Base-by-base conservation (phyloP, 2,888 invertebrate species). In the Brenthis daphne region DNA sequence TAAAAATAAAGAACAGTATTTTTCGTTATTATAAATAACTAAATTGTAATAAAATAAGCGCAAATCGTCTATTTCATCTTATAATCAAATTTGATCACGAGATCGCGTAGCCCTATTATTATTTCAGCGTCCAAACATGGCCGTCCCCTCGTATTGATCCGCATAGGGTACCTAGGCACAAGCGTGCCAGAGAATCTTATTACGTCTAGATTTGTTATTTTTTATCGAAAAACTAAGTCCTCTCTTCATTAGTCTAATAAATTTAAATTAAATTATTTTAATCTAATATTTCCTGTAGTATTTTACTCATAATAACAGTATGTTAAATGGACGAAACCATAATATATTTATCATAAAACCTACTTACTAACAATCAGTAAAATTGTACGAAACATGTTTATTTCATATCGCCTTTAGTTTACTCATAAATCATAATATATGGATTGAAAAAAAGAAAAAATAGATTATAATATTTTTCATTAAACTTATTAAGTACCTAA, bases 131-230 rank as follows among this genome's bases (percentile, higher is more conserved):
- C 77, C 76, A 80, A 77, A 76, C 70, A 66, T 68, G 73, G 75
- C 78, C 68, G 75, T 78, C 82, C 87, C 86, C 86, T 83, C 80
- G 75, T 88, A 88, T 88, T 80, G 89, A 89, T 89, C 84, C 79
- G 73, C 77, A 77, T 82, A 86, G 85, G 83, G 80, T 81, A 80
- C 84, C 87, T 88, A 87, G 84, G 64, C 58, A 60, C 55, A 53
- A 67, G 57, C 51, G 48, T 54, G 77, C 77, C 74, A 37, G 57
- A 56, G 47, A 61, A 65, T 54, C 60, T 66, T 67, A 70, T 65
- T 67, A 33, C 57, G 61, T 65, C 65, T 67, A 37, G 51, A 64
- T 64, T 51, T 54, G 48, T 55, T 57, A 56, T 57, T 48, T 68
- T 64, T n/a, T 64, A n/a, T 51, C 37, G 43, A 57, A 53, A 64